phyloP scores from a whole-genome alignment of 1,140 invertebrate species.

The Penaeus vannamei region DNA sequence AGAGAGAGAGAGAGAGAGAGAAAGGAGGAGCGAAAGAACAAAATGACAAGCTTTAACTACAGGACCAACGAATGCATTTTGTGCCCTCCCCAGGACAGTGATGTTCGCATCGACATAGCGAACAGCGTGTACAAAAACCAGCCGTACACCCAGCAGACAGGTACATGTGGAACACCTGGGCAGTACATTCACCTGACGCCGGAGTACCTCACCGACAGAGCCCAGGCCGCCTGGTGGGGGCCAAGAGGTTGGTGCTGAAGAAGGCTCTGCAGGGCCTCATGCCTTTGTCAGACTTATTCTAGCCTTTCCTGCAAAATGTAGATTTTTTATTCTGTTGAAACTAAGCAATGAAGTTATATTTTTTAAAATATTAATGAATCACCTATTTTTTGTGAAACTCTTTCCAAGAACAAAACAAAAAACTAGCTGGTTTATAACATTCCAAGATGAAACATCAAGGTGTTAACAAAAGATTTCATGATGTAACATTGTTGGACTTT shows the following conservation, averaged over 20 bases:
- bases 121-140: constrained; percentile 65
- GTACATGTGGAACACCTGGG: constrained; percentile 70
- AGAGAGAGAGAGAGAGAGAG: no score
- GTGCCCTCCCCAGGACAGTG: constrained; percentile 43
- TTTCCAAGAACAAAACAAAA: no score
- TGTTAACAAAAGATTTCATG: no score
- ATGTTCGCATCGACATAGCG: constrained; percentile 61
- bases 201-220: constrained; percentile 68
- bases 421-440: no score
- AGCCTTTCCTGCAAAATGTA: neutral
- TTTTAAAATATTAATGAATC: no score
- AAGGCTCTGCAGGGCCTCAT: neutral
- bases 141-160: constrained; percentile 69
- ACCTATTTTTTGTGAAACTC: no score
- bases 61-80: no score
- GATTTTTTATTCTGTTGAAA: no score
- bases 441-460: no score
- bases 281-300: neutral
- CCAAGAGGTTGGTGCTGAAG: constrained; percentile 37
- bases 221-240: constrained; percentile 66
- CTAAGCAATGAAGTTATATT: no score
- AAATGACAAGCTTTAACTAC: neutral
- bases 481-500: no score
- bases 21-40: neutral
- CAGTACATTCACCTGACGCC: constrained; percentile 70